These are phyloP conservation scores for Tipula lateralis DNA, from an alignment of 2,888 invertebrate species.

Conservation along the genomic window DNA sequence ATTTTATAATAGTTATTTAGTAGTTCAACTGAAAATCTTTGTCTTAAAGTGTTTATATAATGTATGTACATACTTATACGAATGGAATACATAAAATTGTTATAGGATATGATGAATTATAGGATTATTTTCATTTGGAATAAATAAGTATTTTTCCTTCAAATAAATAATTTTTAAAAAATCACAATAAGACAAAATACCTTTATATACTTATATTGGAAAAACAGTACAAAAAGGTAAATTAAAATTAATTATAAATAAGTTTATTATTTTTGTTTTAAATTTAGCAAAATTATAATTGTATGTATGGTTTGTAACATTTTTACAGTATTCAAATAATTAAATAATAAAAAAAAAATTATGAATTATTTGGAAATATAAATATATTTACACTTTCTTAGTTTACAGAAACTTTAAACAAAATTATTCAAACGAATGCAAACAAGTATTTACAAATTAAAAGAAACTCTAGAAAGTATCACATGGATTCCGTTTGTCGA, in stretches of 20 bases:
- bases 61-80: neutral
- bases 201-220: neutral
- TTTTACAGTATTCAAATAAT: too few species aligned
- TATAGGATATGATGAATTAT: conserved; percentile 1
- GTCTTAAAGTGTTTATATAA: neutral
- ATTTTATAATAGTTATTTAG: neutral
- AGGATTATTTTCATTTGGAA: neutral
- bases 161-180: neutral
- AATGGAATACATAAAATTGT: neutral
- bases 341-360: too few species aligned
- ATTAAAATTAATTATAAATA: neutral
- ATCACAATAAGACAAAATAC: neutral
- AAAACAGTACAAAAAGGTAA: neutral
- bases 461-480: too few species aligned
- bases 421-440: too few species aligned
- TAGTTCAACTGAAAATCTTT: neutral
- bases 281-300: too few species aligned
- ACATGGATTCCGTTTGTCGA: too few species aligned
- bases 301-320: too few species aligned
- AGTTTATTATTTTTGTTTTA: neutral
- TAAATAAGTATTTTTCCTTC: neutral
- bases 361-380: too few species aligned
- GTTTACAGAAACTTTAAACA: too few species aligned
- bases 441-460: too few species aligned
- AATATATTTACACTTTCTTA: too few species aligned